phyloP scores from a whole-genome alignment of 37 sponge, comb jelly and placozoan genomes.

The Cladorhizidae sp. region DNA sequence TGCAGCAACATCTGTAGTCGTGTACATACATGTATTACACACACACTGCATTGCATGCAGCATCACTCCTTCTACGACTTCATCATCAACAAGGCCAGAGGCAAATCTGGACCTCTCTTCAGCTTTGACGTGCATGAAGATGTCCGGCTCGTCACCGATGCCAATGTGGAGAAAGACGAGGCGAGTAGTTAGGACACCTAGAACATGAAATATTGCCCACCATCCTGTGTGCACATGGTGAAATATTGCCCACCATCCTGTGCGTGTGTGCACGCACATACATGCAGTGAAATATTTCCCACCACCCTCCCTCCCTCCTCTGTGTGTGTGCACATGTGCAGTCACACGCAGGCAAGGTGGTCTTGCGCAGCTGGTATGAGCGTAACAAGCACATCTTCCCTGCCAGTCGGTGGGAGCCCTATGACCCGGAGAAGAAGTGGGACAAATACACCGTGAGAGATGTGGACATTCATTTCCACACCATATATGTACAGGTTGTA shows the following conservation, averaged over 20 bases:
- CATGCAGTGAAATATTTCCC: no score
- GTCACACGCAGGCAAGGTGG: constrained; percentile 96
- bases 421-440: constrained; percentile 96
- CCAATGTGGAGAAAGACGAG: constrained; percentile 87
- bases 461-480: no score
- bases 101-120: constrained; percentile 95
- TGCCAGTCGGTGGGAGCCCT: constrained; percentile 97
- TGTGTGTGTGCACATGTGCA: constrained; percentile 17
- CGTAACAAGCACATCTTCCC: constrained; percentile 99
- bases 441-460: constrained; percentile 96
- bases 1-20: no score
- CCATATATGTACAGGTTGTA: no score
- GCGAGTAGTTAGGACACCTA: no score
- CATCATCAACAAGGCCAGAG: constrained; percentile 88
- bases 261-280: no score
- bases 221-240: no score
- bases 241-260: no score
- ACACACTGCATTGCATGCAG: constrained; percentile 19
- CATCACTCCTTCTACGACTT: constrained; percentile 95
- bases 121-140: constrained; percentile 95
- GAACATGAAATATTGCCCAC: no score
- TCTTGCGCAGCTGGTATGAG: constrained; percentile 96
- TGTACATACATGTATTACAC: no score
- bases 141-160: constrained; percentile 80
- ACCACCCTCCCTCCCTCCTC: no score